Conservation (phyloP, 2,113 vertebrate genomes). For the Stigmatopora nigra region DNA sequence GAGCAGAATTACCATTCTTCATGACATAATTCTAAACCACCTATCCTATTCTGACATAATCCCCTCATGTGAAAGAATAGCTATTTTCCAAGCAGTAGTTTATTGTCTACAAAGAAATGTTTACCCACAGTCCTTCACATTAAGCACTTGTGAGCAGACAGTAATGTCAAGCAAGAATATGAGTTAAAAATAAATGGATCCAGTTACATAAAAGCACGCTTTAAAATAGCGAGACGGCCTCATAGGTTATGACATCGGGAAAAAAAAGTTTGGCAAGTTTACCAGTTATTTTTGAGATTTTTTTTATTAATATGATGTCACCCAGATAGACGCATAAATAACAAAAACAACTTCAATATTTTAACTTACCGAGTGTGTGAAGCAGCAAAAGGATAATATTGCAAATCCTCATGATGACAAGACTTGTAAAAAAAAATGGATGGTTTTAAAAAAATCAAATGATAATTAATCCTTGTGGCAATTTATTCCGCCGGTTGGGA, state of each 20-base stretch:
- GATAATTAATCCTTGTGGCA: conserved; percentile 14
- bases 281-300: conserved; percentile 17
- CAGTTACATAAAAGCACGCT: conserved; percentile 71
- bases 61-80: background rate
- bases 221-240: conserved; percentile 65
- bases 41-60: background rate
- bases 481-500: conserved; percentile 16
- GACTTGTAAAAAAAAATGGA: background rate
- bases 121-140: conserved; percentile 20
- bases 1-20: background rate
- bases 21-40: background rate
- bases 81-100: background rate
- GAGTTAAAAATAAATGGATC: conserved; percentile 74
- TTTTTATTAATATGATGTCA: background rate
- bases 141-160: conserved; percentile 61
- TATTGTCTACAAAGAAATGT: background rate
- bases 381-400: conserved; percentile 50
- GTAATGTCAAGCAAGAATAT: conserved; percentile 70
- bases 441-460: background rate
- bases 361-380: conserved; percentile 61
- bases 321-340: background rate
- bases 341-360: background rate
- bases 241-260: conserved; percentile 39
- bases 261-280: conserved; percentile 31
- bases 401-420: conserved; percentile 63